A percentile compares a stretch with the other conserved stretches of the same genome.
Evolutionary conservation across 2,797 vertebrate species (phyloP).

Genomic region (Hippopotamyrus pictus): DNA sequence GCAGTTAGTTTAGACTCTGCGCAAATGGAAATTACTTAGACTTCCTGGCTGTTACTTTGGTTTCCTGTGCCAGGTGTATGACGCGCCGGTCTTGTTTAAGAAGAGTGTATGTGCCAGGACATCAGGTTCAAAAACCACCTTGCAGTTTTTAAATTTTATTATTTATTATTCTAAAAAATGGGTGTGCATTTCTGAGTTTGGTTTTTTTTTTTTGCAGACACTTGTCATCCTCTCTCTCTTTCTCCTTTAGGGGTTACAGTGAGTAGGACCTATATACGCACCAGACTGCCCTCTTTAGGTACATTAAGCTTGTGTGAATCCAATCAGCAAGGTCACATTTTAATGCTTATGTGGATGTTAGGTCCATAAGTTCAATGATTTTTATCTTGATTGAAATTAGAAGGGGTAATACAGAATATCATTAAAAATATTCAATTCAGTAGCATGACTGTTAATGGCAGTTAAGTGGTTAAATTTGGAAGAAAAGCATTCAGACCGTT

Average conservation of each 20-base stretch:
- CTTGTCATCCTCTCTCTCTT: slow-evolving; percentile 34
- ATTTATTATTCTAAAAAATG: neutral
- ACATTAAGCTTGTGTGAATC: slow-evolving; percentile 40
- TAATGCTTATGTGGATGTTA: neutral
- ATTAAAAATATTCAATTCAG: neutral
- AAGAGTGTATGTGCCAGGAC: neutral
- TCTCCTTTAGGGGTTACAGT: slow-evolving; percentile 45
- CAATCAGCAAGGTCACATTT: slow-evolving; percentile 26
- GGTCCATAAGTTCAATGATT: neutral
- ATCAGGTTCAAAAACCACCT: neutral
- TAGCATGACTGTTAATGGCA: neutral
- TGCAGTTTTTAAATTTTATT: neutral
- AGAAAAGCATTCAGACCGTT: neutral
- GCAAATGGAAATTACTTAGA: neutral
- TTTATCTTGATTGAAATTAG: neutral
- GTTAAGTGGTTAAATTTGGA: neutral
- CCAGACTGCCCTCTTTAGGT: slow-evolving; percentile 61
- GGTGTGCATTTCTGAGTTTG: neutral
- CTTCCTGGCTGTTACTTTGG: neutral
- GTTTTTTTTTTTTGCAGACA: neutral
- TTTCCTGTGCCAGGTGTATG: neutral
- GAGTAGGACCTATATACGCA: slow-evolving; percentile 52
- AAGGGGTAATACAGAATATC: neutral
- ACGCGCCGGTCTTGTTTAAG: neutral
- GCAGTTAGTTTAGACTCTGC: neutral